phyloP scores from a whole-genome alignment of 2,113 vertebrate genomes.

The Dipodomys merriami region DNA sequence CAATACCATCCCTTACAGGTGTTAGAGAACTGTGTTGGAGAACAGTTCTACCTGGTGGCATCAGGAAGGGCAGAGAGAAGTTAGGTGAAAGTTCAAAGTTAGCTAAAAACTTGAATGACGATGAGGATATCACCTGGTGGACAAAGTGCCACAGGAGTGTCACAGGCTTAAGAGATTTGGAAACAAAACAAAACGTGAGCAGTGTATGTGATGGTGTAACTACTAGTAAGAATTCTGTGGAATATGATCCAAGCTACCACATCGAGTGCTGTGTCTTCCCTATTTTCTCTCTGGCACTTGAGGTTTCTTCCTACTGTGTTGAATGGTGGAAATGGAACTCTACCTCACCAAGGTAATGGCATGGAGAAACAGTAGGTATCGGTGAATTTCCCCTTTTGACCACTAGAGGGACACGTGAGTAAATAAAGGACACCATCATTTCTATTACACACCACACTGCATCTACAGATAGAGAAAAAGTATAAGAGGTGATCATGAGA shows the following conservation, averaged over 20 bases:
- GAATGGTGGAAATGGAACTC: neutral
- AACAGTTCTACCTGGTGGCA: neutral
- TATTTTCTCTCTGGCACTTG: neutral
- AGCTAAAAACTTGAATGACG: neutral
- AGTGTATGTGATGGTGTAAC: neutral
- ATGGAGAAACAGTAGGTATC: rapidly evolving
- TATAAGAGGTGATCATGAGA: neutral
- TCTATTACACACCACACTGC: neutral
- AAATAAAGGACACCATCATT: neutral
- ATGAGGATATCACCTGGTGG: neutral
- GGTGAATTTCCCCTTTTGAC: neutral
- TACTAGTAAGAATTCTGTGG: no score
- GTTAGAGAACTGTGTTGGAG: neutral
- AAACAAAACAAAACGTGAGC: neutral
- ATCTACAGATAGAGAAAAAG: neutral
- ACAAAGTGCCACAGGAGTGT: neutral
- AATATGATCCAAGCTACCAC: no score
- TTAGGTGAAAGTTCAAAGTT: no score
- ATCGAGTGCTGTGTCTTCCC: rapidly evolving
- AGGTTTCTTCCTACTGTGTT: neutral
- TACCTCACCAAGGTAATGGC: neutral
- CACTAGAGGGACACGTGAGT: neutral
- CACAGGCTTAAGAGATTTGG: neutral
- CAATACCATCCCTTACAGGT: no score
- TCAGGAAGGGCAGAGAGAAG: neutral